These are phyloP conservation scores for Ochropleura leucogaster DNA, from an alignment of 2,888 invertebrate genomes.

Conservation along the genomic window DNA sequence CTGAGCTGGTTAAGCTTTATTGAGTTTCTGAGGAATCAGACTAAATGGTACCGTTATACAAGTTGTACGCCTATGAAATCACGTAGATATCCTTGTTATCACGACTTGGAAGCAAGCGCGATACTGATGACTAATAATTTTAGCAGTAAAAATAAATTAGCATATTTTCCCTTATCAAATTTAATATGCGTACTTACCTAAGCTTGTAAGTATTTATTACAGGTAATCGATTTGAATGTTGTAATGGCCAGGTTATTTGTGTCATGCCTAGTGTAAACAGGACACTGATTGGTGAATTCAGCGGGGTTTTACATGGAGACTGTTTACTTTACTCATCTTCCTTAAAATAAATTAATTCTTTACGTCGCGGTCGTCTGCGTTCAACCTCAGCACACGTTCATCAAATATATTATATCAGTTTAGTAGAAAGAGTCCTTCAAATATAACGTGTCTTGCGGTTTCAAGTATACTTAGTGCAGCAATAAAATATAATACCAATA, in stretches of 20 bases:
- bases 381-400: slow-evolving; percentile 39
- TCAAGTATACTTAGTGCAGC: slow-evolving; percentile 26
- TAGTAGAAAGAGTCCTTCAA: slow-evolving; percentile 55
- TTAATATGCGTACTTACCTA: slow-evolving; percentile 20
- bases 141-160: slow-evolving; percentile 19
- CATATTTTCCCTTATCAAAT: slow-evolving; percentile 27
- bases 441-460: slow-evolving; percentile 61
- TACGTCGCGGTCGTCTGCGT: slow-evolving; percentile 38
- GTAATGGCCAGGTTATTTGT: slow-evolving; percentile 21
- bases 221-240: slow-evolving; percentile 22
- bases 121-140: slow-evolving; percentile 31
- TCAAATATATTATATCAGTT: slow-evolving; percentile 38
- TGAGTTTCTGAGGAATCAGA: slow-evolving; percentile 23
- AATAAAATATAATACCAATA: slow-evolving; percentile 47
- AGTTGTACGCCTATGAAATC: slow-evolving; percentile 35
- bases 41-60: slow-evolving; percentile 12
- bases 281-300: slow-evolving; percentile 31
- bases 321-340: slow-evolving; percentile 50
- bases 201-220: slow-evolving; percentile 4
- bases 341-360: slow-evolving; percentile 46
- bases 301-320: slow-evolving; percentile 53
- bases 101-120: slow-evolving; percentile 8
- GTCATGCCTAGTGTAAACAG: slow-evolving; percentile 33
- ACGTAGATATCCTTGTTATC: slow-evolving; percentile 38
- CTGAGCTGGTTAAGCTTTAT: slow-evolving; percentile 6